These are phyloP conservation scores for Petaurus breviceps DNA, from an alignment of 2,113 vertebrate species.

Conservation along the genomic window DNA sequence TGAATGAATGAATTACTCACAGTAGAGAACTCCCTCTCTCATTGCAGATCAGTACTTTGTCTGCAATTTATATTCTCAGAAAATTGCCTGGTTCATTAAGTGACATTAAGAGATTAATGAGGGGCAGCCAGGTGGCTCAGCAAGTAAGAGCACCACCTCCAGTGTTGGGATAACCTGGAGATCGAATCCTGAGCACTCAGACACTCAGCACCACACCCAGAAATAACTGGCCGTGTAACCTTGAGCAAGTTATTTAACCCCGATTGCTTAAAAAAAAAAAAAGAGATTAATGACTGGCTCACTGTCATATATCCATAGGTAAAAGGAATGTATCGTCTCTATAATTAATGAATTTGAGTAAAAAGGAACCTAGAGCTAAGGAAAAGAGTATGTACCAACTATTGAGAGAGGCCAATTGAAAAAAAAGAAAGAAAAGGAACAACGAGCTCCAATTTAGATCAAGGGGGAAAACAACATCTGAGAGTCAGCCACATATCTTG, in stretches of 20 bases:
- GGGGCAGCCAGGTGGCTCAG: too few relatives aligned
- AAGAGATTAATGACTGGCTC: not conserved
- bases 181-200: too few relatives aligned
- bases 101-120: not conserved
- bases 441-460: not conserved
- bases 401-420: not conserved
- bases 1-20: not conserved
- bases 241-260: too few relatives aligned
- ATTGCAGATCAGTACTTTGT: not conserved
- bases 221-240: too few relatives aligned
- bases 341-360: not conserved
- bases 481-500: not conserved
- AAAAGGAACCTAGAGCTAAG: slow-evolving; percentile 11
- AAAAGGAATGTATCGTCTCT: not conserved
- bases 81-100: not conserved
- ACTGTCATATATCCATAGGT: not conserved
- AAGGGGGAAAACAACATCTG: slow-evolving; percentile 29
- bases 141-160: too few relatives aligned
- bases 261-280: too few relatives aligned
- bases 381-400: slow-evolving; percentile 19
- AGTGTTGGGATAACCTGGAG: too few relatives aligned
- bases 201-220: too few relatives aligned
- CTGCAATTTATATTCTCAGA: not conserved
- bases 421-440: slow-evolving; percentile 28
- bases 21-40: not conserved